Evolutionary conservation across 1,140 invertebrate species (phyloP), one percentile per base, ranked within the genome.

Genomic region (Zaprionus kolodkinae): DNA sequence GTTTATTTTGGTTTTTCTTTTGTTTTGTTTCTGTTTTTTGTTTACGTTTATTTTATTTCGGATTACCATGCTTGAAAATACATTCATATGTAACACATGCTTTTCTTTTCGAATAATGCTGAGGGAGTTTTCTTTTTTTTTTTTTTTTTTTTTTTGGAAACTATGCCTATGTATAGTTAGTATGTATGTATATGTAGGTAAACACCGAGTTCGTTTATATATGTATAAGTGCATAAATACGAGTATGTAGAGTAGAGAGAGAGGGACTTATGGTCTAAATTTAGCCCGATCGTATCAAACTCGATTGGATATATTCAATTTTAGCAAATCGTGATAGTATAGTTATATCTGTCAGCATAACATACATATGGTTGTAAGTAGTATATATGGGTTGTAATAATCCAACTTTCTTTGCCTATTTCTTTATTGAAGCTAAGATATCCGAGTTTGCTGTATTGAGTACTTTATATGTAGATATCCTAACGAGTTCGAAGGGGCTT

Each of bases 51-150:
- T 76, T 87, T 67, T 63, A 43, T 72, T 86, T 80, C 65, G 76
- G 56, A n/a, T 88, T 84, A 88, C 87, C 79, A 88, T 87, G 77
- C 77, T 72, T 70, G 77, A 56, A 83, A 61, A 83, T 78, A 86
- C 78, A 87, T 69, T 72, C 61, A 72, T 66, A 75, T 66, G 74
- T 70, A 64, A 76, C 56, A 78, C 68, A 43, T 76, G 61, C 67
- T 52, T 70, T 55, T 48, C 27, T 45, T 30, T 68, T 69, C 48
- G 69, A 61, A 66, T 77, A 79, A 72, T 77, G 68, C 60, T 64
- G 74, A 40, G 65, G 73, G 54, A 60, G 3, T 84, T n/a, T n/a
- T n/a, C n/a, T n/a, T n/a, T n/a, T n/a, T n/a, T n/a, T n/a, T n/a
- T n/a, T n/a, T n/a, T n/a, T n/a, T n/a, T n/a, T n/a, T n/a, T n/a